Base-by-base conservation (phyloP, 2,113 vertebrate genomes). In the Neopipo cinnamomea region DNA sequence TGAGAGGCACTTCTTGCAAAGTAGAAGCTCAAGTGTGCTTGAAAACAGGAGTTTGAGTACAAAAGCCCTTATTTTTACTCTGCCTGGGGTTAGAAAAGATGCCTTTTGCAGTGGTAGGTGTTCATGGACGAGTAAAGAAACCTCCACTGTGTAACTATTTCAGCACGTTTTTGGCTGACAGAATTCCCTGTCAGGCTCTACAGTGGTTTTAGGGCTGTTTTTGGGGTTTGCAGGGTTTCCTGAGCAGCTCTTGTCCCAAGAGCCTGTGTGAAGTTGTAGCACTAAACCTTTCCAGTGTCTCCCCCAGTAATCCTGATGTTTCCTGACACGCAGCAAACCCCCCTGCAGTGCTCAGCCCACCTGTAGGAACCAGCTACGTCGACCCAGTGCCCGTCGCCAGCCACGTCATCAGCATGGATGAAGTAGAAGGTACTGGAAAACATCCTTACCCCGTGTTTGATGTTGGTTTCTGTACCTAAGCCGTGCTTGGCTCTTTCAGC, bases 341-440 rank as follows among this genome's bases (percentile, higher is more conserved):
- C 20, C 2, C 95, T 6, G 95, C 96, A 3, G 46, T 39, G 8
- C 56, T 97, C 1, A 85, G 93, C 41, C 96, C 97, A 1, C 61
- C 97, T 4, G 8, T 65, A 11, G 97, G 96, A 35, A 80, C 85
- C 35, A 37, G 95, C 50, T 98, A 98, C 14, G 3, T 97, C 10
- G 98, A 98, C 33, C 98, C 98, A 0, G 73, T 83, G 2, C 97
- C 98, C 10, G 21, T 98, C 14, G 96, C 98, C 67, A 95, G 96
- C 27, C 98, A 98, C 0, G 6, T 95, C 2, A 9, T 99, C 95
- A 98, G 98, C 31, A 84, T 77, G 19, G 99, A 99, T 3, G 86
- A 97, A 10, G 61, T 99, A 25, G 98, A 99, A 98, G 99, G 99
- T 99, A 98, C 46, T 5, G 1, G 53, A 95, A 91, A 79, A 2